Conservation (phyloP, 2,888 invertebrate species). For the Malthinus seriepunctatus region DNA sequence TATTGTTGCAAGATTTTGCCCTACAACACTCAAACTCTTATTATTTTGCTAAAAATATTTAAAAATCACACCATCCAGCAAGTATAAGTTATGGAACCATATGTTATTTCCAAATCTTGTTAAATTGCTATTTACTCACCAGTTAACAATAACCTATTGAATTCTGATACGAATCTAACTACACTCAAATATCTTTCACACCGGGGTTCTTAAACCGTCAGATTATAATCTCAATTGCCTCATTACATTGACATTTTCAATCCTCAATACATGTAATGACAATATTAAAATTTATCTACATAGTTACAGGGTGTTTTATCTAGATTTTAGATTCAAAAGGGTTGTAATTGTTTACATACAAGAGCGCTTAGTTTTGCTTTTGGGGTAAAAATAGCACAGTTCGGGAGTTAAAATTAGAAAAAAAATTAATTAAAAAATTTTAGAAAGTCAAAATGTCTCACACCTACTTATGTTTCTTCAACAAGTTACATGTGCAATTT, state of each 20-base stretch:
- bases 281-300: background rate
- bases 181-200: constrained; percentile 13
- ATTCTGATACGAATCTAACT: constrained; percentile 1
- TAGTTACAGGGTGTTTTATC: no score
- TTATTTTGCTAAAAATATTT: no score
- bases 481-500: constrained; percentile 2
- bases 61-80: no score
- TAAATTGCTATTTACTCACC: background rate
- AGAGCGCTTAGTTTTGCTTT: no score
- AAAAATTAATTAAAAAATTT: background rate
- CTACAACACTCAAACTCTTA: no score
- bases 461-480: constrained; percentile 6
- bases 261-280: background rate
- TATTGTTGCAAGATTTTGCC: no score
- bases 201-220: constrained; percentile 8
- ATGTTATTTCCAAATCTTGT: no score
- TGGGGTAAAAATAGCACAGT: no score
- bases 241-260: constrained; percentile 14
- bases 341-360: no score
- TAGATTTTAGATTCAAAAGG: no score
- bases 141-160: background rate
- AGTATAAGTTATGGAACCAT: no score
- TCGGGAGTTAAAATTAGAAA: no score
- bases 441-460: background rate
- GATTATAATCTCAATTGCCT: constrained; percentile 25